A percentile compares a stretch with the other conserved stretches of the same genome.
Evolutionary conservation across 2,113 vertebrate genomes (phyloP).

Genomic region (Protobothrops flavoviridis): DNA sequence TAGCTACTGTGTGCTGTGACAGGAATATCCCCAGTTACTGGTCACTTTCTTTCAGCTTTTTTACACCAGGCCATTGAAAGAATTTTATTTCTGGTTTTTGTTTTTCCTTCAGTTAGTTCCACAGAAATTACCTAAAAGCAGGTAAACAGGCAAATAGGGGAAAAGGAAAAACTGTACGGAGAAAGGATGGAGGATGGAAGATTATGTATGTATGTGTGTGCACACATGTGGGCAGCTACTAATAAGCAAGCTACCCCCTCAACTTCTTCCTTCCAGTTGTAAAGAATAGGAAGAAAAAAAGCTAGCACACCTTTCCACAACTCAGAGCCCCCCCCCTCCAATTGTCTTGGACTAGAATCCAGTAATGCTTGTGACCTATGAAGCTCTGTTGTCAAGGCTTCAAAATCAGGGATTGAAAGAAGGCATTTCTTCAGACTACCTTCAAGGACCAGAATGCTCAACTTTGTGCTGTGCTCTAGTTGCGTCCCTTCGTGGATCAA

Average conservation of each 20-base stretch:
- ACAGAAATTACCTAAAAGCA: not conserved
- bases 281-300: not conserved
- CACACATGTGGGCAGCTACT: not conserved
- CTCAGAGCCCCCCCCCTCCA: not conserved
- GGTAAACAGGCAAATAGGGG: not conserved
- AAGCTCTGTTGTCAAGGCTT: not conserved
- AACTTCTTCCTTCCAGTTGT: not conserved
- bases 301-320: not conserved
- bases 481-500: not conserved
- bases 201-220: not conserved
- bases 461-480: not conserved
- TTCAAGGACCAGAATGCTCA: not conserved
- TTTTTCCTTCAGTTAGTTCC: not conserved
- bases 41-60: not conserved
- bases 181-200: not conserved
- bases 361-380: not conserved
- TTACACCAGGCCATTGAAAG: not conserved
- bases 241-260: not conserved
- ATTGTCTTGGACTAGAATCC: not conserved
- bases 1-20: not conserved
- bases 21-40: not conserved
- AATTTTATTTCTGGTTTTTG: not conserved
- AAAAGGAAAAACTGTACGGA: not conserved
- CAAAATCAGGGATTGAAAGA: not conserved
- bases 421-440: not conserved